Conservation (phyloP, 2,888 invertebrate species). For the Sinohyriopsis cumingii region DNA sequence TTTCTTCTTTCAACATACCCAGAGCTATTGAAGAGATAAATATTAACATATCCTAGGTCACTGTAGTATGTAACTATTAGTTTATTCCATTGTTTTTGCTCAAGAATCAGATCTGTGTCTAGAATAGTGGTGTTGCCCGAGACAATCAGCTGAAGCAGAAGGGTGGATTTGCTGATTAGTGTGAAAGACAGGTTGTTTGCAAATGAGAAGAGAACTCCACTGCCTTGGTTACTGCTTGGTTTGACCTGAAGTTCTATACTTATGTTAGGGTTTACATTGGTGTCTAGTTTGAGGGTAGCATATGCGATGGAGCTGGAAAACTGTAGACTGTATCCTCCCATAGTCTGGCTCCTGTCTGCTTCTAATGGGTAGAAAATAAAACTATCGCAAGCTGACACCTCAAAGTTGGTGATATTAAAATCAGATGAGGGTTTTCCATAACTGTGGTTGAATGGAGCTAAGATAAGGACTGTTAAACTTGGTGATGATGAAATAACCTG, state of each 20-base stretch:
- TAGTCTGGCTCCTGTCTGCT: constrained; percentile 29
- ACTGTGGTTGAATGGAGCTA: constrained; percentile 20
- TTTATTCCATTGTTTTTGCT: constrained; percentile 49
- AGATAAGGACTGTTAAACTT: constrained; percentile 13
- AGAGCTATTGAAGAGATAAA: constrained; percentile 40
- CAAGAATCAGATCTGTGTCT: constrained; percentile 35
- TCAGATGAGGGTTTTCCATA: constrained; percentile 7
- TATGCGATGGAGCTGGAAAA: constrained; percentile 37
- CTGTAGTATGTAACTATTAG: constrained; percentile 45
- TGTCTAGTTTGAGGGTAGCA: constrained; percentile 28
- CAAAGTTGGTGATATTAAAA: constrained; percentile 27
- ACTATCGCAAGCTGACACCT: constrained; percentile 33
- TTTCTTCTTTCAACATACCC: constrained; percentile 32
- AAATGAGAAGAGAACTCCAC: constrained; percentile 45
- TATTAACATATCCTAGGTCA: constrained; percentile 30
- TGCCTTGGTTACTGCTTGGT: constrained; percentile 16
- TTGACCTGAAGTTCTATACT: constrained; percentile 48
- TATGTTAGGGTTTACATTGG: constrained; percentile 18
- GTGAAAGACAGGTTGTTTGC: constrained; percentile 34
- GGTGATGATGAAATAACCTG: constrained; percentile 16
- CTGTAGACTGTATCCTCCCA: constrained; percentile 46
- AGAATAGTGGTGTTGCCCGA: constrained; percentile 12
- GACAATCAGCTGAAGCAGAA: constrained; percentile 30
- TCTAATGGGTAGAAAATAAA: constrained; percentile 39
- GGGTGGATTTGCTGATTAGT: constrained; percentile 21